phyloP scores from a whole-genome alignment of 1,140 invertebrate genomes.

The Medauroidea extradentata region DNA sequence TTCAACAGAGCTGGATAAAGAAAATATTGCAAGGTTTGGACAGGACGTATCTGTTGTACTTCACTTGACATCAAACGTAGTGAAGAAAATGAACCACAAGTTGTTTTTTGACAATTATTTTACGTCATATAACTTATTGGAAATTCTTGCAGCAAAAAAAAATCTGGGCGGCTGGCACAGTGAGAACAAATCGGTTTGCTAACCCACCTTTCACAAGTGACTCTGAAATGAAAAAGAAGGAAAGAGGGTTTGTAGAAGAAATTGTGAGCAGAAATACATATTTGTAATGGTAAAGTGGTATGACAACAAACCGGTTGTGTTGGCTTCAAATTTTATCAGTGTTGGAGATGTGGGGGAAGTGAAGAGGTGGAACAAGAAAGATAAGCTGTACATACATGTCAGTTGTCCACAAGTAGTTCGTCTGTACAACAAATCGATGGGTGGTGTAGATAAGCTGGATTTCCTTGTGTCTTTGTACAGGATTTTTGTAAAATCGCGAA shows the following conservation, averaged over 20 bases:
- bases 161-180: conserved; percentile 38
- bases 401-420: too few species aligned
- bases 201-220: conserved; percentile 32
- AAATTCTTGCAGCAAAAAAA: conserved; percentile 35
- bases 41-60: conserved; percentile 21
- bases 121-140: conserved; percentile 36
- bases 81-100: conserved; percentile 16
- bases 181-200: conserved; percentile 30
- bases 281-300: too few species aligned
- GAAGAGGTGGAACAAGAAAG: too few species aligned
- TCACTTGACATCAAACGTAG: conserved; percentile 21
- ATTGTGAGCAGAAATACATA: conserved; percentile 17
- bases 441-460: too few species aligned
- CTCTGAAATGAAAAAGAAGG: conserved; percentile 36
- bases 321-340: conserved; percentile 44
- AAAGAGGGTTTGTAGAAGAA: conserved; percentile 1
- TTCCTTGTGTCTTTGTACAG: too few species aligned
- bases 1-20: conserved; percentile 1
- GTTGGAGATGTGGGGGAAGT: conserved; percentile 34
- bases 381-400: too few species aligned
- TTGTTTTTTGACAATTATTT: conserved; percentile 32
- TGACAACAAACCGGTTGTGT: conserved; percentile 35
- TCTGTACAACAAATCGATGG: too few species aligned
- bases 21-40: conserved; percentile 19
- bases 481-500: too few species aligned